These are phyloP conservation scores for Nyctibius bracteatus DNA, from an alignment of 2,113 vertebrate species.

Conservation along the genomic window DNA sequence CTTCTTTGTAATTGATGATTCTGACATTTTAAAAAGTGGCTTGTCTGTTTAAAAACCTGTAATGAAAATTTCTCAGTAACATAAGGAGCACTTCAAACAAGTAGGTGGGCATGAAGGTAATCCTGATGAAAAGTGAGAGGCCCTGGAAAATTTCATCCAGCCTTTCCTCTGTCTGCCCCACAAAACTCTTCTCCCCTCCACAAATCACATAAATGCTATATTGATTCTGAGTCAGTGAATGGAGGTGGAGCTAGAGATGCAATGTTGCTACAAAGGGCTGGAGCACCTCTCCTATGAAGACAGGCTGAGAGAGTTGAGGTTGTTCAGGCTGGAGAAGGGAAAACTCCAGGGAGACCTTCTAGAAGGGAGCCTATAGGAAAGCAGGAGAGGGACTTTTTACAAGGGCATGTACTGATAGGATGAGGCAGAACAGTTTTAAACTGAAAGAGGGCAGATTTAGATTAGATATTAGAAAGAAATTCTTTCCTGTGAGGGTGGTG, in stretches of 20 bases:
- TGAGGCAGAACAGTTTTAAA: no score
- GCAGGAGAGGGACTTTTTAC: no score
- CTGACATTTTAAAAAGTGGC: constrained; percentile 5
- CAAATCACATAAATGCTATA: neutral
- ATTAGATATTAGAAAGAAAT: no score
- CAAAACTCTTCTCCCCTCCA: neutral
- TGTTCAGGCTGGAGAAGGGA: no score
- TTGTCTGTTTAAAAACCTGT: constrained; percentile 11
- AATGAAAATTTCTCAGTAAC: neutral
- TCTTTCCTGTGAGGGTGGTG: no score
- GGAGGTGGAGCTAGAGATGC: neutral
- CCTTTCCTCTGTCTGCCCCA: neutral
- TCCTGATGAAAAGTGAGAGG: neutral
- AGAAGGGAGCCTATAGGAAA: no score
- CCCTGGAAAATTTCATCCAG: neutral
- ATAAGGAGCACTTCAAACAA: neutral
- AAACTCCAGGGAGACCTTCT: no score
- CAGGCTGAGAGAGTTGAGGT: no score
- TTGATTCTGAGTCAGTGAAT: neutral
- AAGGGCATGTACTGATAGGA: no score
- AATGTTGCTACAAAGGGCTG: neutral
- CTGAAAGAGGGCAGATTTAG: no score
- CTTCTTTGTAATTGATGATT: constrained; percentile 6
- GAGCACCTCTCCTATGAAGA: no score
- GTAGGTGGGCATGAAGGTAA: neutral